Conservation (phyloP, 2,797 vertebrate species). For the Esox lucius region DNA sequence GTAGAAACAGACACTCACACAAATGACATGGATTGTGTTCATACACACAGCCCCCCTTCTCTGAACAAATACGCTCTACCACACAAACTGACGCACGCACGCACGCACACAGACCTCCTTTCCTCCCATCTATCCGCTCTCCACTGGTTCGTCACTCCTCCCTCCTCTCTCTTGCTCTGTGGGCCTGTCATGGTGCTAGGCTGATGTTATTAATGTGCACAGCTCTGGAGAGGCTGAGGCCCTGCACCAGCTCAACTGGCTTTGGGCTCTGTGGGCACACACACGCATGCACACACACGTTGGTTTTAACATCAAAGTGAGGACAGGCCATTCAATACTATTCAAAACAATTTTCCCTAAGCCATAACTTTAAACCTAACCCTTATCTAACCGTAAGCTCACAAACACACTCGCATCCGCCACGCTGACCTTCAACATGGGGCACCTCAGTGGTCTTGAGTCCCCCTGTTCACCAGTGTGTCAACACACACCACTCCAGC, state of each 20-base stretch:
- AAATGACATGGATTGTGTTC: conserved; percentile 15
- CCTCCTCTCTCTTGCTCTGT: neutral
- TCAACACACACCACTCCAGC: no score
- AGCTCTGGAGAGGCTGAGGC: conserved; percentile 30
- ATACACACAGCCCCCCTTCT: neutral
- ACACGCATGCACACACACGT: conserved; percentile 28
- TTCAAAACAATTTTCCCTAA: no score
- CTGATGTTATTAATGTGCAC: conserved; percentile 33
- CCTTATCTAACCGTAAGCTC: no score
- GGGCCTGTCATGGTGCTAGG: conserved; percentile 14
- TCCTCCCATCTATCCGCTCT: no score
- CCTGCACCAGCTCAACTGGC: conserved; percentile 24
- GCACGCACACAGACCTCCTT: neutral
- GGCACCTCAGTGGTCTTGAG: no score
- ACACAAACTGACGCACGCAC: neutral
- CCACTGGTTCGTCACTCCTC: no score
- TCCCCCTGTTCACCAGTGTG: no score
- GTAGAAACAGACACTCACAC: conserved; percentile 11
- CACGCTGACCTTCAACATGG: no score
- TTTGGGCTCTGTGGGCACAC: conserved; percentile 10
- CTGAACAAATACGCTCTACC: neutral
- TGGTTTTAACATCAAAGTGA: no score
- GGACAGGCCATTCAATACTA: no score
- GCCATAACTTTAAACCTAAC: no score
- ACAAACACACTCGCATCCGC: no score